Percentiles rank a stretch among this genome's conserved stretches.
Evolutionary conservation across 1,140 invertebrate species (phyloP).

Genomic region (Caerostris darwini): DNA sequence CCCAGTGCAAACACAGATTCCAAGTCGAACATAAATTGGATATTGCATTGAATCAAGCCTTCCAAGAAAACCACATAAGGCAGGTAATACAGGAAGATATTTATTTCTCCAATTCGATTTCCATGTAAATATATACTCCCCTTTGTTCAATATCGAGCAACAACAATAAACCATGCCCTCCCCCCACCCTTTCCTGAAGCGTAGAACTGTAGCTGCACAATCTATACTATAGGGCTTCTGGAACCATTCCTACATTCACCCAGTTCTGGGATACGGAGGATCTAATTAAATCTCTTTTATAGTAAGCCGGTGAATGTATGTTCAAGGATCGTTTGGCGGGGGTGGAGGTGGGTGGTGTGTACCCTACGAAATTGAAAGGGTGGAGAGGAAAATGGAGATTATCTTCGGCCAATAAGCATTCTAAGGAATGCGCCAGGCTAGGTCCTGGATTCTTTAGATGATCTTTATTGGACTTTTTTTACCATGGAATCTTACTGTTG

Average conservation of each 20-base stretch:
- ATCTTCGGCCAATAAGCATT: slow-evolving; percentile 39
- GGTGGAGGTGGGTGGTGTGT: neutral
- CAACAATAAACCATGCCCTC: neutral
- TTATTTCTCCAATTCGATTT: neutral
- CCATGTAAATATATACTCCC: neutral
- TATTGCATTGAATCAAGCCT: neutral
- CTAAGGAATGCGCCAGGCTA: neutral
- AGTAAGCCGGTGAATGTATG: neutral
- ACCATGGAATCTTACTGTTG: neutral
- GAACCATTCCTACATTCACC: neutral
- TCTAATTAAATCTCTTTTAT: slow-evolving; percentile 26
- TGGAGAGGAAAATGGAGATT: slow-evolving; percentile 2
- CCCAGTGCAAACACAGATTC: neutral
- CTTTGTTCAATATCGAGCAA: no score
- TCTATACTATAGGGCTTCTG: neutral
- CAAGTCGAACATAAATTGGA: neutral
- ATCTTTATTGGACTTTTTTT: neutral
- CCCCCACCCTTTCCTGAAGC: neutral
- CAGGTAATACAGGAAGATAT: neutral
- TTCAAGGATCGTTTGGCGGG: no score
- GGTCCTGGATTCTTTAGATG: neutral
- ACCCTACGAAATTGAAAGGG: neutral
- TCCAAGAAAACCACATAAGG: neutral
- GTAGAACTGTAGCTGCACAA: neutral
- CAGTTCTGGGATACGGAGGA: neutral